phyloP scores from a whole-genome alignment of 2,797 vertebrate species.

The Tapera naevia region DNA sequence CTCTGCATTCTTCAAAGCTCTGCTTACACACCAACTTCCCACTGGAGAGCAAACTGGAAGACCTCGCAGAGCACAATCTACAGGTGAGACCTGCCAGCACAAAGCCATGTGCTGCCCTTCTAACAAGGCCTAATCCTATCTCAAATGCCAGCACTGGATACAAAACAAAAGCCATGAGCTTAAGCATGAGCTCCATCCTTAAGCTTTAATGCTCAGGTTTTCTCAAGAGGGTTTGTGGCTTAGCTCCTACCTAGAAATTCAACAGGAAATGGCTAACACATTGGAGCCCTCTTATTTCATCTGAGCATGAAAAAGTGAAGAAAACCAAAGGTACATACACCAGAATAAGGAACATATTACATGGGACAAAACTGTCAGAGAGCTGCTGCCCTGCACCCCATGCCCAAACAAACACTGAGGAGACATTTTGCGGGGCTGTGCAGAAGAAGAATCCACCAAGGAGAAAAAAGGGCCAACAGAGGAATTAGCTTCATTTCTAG shows the following conservation, averaged over 20 bases:
- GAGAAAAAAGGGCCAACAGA: not conserved
- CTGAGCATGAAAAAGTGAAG: not conserved
- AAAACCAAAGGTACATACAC: not conserved
- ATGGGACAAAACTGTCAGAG: not conserved
- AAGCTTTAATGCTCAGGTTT: not conserved
- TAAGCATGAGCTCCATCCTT: not conserved
- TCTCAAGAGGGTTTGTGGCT: not conserved
- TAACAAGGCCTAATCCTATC: not conserved
- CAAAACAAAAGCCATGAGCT: not conserved
- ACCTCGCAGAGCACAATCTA: not conserved
- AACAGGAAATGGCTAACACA: not conserved
- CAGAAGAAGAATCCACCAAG: not conserved
- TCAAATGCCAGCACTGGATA: not conserved
- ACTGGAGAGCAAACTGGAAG: not conserved
- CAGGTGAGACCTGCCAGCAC: not conserved
- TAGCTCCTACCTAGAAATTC: not conserved
- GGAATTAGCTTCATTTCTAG: not conserved
- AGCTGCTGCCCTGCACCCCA: not conserved
- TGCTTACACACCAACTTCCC: not conserved
- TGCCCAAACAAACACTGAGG: not conserved
- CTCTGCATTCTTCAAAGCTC: not conserved
- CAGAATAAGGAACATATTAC: not conserved
- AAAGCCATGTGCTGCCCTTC: not conserved
- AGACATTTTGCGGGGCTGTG: not conserved
- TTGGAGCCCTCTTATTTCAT: not conserved